Base-by-base conservation (phyloP, 2,888 invertebrate species). In the Acronicta aceris region DNA sequence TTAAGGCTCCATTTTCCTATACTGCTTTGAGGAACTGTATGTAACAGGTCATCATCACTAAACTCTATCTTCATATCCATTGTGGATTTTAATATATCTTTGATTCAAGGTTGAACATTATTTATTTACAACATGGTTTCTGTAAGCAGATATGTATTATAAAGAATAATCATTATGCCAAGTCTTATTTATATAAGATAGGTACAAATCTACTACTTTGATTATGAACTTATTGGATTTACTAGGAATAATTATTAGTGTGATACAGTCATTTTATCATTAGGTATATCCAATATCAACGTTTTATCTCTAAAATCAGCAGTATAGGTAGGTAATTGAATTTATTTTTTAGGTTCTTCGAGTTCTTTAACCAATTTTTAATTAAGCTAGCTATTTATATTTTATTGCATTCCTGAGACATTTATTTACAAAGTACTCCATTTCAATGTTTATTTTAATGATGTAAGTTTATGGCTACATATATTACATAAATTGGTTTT, bases 51-150 rank as follows among this genome's bases (percentile, higher is more conserved):
- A 45, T 45, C 48, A 15, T 79, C 75, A 61, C 66, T 66, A 48
- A 81, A 78, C 56, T 80, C 71, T 53, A 82, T 74, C 43, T 81
- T 78, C 30, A 79, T 78, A 41, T 84, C 82, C 58, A 74, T 64
- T 50, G 48, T 76, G 56, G 72, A 50, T 55, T 76, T 67, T 57
- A 61, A 70, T 59, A 77, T 78, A 15, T 50, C 57, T 65, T 56
- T 38, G 27, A 64, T 54, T 59, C 50, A 51, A 54, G 36, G 50
- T 30, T 55, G 52, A 42, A 45, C 51, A 71, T 59, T 56, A 59
- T 38, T 38, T 57, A 49, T 17, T 41, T 42, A 38, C 40, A 50
- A 41, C 43, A 60, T 48, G 10, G 51, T 63, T 51, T 43, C 38
- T 67, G 64, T 70, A 71, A 76, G 67, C 67, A 71, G 72, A 64